Conservation (phyloP, 2,888 invertebrate species). For the Lamellibrachia columna region DNA sequence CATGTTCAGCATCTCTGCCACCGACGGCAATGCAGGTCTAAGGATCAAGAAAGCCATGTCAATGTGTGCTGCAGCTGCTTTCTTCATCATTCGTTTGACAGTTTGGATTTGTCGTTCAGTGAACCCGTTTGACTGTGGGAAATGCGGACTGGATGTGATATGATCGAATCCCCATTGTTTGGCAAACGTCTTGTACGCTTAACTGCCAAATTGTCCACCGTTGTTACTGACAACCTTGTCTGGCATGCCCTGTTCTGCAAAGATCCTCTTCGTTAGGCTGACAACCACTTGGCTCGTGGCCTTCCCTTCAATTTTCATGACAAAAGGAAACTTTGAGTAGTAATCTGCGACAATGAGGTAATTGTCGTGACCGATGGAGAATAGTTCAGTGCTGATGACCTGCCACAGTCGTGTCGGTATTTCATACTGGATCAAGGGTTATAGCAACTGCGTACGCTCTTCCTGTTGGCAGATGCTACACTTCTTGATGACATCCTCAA, state of each 20-base stretch:
- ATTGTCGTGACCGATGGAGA: neutral
- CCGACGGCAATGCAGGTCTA: neutral
- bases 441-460: neutral
- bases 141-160: neutral
- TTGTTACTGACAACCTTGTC: neutral
- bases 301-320: neutral
- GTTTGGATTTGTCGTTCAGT: neutral
- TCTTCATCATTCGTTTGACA: neutral
- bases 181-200: neutral
- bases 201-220: neutral
- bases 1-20: neutral
- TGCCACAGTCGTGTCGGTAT: neutral
- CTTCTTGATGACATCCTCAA: neutral
- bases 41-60: neutral
- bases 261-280: neutral
- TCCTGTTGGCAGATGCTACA: too few species aligned
- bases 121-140: neutral
- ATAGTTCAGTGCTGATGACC: neutral
- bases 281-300: neutral
- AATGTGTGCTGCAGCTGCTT: neutral
- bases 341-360: neutral
- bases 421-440: neutral
- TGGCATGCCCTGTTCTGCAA: neutral
- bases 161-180: neutral
- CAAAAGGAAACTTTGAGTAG: neutral